Percentiles rank a stretch among this genome's conserved stretches.
These are phyloP conservation scores for Chrosomus eos DNA, from an alignment of 2,797 vertebrate genomes.

Conservation along the genomic window DNA sequence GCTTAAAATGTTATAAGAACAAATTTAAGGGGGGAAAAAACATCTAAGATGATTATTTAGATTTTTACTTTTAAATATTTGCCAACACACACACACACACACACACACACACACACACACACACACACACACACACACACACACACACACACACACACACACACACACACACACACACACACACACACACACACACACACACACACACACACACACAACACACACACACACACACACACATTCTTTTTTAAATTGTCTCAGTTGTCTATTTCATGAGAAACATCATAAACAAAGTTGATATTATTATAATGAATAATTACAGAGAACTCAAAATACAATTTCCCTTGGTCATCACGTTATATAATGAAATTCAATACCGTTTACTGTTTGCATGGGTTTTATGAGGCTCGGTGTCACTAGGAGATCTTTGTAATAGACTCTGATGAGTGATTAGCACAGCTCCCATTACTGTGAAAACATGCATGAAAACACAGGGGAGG, in stretches of 20 bases:
- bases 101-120: too few species aligned
- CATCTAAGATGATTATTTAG: background rate
- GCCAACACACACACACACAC: background rate
- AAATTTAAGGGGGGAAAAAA: background rate
- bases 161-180: too few species aligned
- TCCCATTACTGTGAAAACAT: constrained; percentile 42
- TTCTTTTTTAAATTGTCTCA: background rate
- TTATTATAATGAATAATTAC: background rate
- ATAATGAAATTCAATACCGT: background rate
- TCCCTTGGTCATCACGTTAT: background rate
- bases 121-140: too few species aligned
- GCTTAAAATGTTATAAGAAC: too few species aligned
- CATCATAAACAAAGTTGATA: background rate
- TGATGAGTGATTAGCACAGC: constrained; percentile 24
- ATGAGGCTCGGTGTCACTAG: background rate
- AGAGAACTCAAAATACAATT: background rate
- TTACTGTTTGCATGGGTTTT: constrained; percentile 25
- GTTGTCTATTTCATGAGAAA: background rate
- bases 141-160: too few species aligned
- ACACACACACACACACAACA: too few species aligned
- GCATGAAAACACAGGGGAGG: background rate
- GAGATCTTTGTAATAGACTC: constrained; percentile 19
- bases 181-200: too few species aligned
- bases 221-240: too few species aligned
- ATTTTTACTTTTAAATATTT: background rate